A percentile compares a stretch with the other conserved stretches of the same genome.
Conservation (phyloP, 2,888 invertebrate genomes). For the Pachliopta kotzebuea region DNA sequence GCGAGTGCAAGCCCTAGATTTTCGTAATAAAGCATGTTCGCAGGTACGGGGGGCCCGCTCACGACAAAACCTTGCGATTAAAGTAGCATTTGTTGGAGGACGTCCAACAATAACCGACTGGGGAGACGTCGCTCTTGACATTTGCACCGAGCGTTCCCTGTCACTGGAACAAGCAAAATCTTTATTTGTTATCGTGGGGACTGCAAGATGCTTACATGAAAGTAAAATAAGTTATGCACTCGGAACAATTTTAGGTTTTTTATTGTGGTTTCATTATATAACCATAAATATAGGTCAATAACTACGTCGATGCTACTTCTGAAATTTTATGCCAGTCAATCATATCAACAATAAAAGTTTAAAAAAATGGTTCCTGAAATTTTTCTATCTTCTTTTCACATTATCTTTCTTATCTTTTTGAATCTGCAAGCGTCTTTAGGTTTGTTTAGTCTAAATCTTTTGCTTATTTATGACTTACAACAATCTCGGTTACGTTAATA, state of each 20-base stretch:
- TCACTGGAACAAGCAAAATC: slow-evolving; percentile 54
- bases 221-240: slow-evolving; percentile 8
- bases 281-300: no score
- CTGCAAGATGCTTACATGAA: not conserved
- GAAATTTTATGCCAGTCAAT: no score
- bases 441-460: not conserved
- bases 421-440: not conserved
- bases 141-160: slow-evolving; percentile 71
- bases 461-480: not conserved
- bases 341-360: no score
- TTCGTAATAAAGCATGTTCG: slow-evolving; percentile 87
- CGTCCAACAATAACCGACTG: slow-evolving; percentile 76
- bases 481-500: no score
- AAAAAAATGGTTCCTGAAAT: no score
- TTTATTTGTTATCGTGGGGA: slow-evolving; percentile 17
- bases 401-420: not conserved
- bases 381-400: no score
- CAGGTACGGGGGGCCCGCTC: slow-evolving; percentile 91
- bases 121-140: slow-evolving; percentile 73
- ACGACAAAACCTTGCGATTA: slow-evolving; percentile 90
- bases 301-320: no score
- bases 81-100: slow-evolving; percentile 86
- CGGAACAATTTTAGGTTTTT: not conserved
- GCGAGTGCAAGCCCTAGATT: slow-evolving; percentile 87
- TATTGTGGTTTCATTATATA: not conserved